A percentile compares a stretch with the other conserved stretches of the same genome.
Evolutionary conservation across 2,888 invertebrate species (phyloP).

Genomic region (Chesias legatella): DNA sequence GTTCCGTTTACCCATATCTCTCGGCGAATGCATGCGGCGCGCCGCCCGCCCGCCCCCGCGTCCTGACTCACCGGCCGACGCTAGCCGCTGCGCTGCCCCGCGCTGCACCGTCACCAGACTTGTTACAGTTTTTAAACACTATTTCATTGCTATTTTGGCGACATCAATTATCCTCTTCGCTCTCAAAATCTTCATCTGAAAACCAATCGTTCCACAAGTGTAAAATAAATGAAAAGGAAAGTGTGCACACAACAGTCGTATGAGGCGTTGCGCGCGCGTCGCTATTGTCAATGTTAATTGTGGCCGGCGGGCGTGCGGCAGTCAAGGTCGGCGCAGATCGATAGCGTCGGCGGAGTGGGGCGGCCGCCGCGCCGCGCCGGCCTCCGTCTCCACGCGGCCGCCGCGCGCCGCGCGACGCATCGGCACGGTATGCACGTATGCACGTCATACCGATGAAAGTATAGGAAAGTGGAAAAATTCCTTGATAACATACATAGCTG

Average conservation of each 20-base stretch:
- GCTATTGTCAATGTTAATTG: slow-evolving; percentile 71
- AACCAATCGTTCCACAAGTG: not conserved
- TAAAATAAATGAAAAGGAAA: slow-evolving; percentile 47
- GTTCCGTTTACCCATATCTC: slow-evolving; percentile 79
- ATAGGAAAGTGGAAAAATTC: slow-evolving; percentile 72
- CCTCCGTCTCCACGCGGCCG: slow-evolving; percentile 39
- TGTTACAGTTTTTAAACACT: slow-evolving; percentile 18
- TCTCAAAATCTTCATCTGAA: not conserved
- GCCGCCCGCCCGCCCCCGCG: slow-evolving; percentile 64
- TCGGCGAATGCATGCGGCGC: slow-evolving; percentile 69
- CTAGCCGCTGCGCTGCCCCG: slow-evolving; percentile 39
- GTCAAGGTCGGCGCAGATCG: slow-evolving; percentile 72
- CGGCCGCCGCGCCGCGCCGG: slow-evolving; percentile 34
- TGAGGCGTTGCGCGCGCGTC: slow-evolving; percentile 55
- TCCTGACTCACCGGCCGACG: slow-evolving; percentile 57
- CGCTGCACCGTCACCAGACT: slow-evolving; percentile 31
- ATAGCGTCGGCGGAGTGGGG: slow-evolving; percentile 48
- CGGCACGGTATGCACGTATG: slow-evolving; percentile 56
- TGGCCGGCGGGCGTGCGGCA: slow-evolving; percentile 55
- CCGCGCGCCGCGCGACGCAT: too few species aligned
- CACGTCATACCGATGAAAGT: slow-evolving; percentile 65
- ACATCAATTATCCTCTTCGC: not conserved
- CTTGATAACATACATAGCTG: slow-evolving; percentile 44
- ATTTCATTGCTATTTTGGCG: slow-evolving; percentile 1
- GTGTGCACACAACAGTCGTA: slow-evolving; percentile 36